Conservation (phyloP, 2,113 vertebrate genomes). For the Ia io region DNA sequence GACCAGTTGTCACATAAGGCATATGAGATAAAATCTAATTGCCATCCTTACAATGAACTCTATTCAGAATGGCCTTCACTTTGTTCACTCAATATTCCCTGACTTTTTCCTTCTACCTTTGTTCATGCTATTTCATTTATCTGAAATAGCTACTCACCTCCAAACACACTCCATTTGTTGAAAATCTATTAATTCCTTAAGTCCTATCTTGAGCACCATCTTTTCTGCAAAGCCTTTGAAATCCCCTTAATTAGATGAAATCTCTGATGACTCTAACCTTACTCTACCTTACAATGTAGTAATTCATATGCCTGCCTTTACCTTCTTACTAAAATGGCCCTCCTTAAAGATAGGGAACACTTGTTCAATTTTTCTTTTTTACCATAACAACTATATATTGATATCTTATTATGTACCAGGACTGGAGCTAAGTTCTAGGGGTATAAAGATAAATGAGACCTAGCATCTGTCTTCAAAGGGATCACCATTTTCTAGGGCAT, state of each 20-base stretch:
- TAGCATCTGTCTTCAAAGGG: background rate
- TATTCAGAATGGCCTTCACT: slow-evolving; percentile 47
- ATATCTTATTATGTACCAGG: background rate
- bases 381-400: background rate
- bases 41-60: slow-evolving; percentile 47
- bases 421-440: background rate
- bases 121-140: slow-evolving; percentile 67
- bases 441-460: background rate
- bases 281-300: slow-evolving; percentile 27
- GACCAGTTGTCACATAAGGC: slow-evolving; percentile 18
- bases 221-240: slow-evolving; percentile 70
- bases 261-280: slow-evolving; percentile 65
- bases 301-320: slow-evolving; percentile 25
- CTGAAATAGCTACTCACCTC: slow-evolving; percentile 71
- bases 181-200: slow-evolving; percentile 76
- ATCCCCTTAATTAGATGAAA: slow-evolving; percentile 73
- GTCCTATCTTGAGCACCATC: slow-evolving; percentile 72
- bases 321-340: slow-evolving; percentile 2
- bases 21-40: slow-evolving; percentile 67
- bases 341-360: background rate
- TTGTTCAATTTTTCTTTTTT: background rate
- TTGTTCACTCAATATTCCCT: slow-evolving; percentile 50
- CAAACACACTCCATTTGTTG: slow-evolving; percentile 74
- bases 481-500: background rate
- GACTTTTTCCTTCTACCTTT: slow-evolving; percentile 65